Evolutionary conservation across 2,888 invertebrate genomes (phyloP).

Genomic region (Drosophila anomelani): DNA sequence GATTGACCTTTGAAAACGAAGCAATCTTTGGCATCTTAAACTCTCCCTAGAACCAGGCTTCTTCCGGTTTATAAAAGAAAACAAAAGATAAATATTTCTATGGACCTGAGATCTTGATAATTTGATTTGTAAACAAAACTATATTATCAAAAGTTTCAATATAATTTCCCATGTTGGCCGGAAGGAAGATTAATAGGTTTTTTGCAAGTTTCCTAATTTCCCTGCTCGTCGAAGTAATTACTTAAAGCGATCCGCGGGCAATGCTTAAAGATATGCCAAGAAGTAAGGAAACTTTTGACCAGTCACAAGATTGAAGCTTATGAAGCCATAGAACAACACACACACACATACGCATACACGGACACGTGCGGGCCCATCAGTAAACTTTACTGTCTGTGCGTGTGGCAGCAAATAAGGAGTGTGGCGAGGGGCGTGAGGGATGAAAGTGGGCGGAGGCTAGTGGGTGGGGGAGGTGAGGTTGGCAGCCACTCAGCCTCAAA

Average conservation of each 20-base stretch:
- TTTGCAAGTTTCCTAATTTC: background rate
- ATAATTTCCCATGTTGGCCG: background rate
- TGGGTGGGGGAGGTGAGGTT: slow-evolving; percentile 3
- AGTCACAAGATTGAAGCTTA: slow-evolving; percentile 41
- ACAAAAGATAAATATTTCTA: background rate
- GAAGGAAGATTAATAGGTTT: background rate
- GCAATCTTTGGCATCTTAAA: background rate
- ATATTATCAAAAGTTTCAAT: background rate
- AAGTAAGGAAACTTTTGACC: slow-evolving; percentile 22
- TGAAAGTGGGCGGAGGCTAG: background rate
- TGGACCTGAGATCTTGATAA: background rate
- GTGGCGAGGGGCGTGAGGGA: slow-evolving; percentile 2
- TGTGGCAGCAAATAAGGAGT: slow-evolving; percentile 15
- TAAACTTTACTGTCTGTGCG: slow-evolving; percentile 20
- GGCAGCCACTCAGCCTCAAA: slow-evolving; percentile 40
- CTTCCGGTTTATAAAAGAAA: background rate
- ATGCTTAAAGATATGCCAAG: slow-evolving; percentile 29
- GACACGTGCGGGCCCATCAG: slow-evolving; percentile 31
- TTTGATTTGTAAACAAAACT: background rate
- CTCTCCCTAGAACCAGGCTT: background rate
- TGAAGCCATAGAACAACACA: slow-evolving; percentile 44
- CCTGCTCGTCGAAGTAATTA: slow-evolving; percentile 19
- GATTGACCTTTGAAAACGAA: background rate
- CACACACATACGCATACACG: slow-evolving; percentile 18
- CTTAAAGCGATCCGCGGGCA: slow-evolving; percentile 24